Conservation (phyloP, 2,113 vertebrate genomes). For the Aspidoscelis tigris region DNA sequence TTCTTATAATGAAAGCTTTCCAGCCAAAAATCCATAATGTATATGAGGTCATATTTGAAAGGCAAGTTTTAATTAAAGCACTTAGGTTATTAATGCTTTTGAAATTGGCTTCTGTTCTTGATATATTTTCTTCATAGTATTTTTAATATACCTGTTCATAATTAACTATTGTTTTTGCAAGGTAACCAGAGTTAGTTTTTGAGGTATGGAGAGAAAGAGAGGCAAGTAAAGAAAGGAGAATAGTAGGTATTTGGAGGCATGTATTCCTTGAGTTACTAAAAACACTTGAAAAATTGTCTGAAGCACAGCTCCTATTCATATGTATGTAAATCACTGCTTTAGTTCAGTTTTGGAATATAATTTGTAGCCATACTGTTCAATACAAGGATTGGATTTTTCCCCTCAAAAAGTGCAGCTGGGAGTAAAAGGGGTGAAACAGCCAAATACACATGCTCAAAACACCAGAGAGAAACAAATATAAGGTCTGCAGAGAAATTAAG, state of each 20-base stretch:
- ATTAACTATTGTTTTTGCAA: neutral
- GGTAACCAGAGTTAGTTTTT: slow-evolving; percentile 32
- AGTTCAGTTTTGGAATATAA: neutral
- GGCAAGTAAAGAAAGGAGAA: neutral
- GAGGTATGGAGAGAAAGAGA: slow-evolving; percentile 30
- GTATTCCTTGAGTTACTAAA: slow-evolving; percentile 6
- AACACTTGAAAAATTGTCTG: slow-evolving; percentile 18
- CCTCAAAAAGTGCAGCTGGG: neutral
- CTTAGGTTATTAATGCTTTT: slow-evolving; percentile 53
- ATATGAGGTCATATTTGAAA: slow-evolving; percentile 45
- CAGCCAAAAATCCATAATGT: slow-evolving; percentile 45
- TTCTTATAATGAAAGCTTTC: slow-evolving; percentile 28
- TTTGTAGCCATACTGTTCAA: neutral
- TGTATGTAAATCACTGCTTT: neutral
- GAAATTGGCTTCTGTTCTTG: slow-evolving; percentile 33
- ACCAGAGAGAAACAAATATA: neutral
- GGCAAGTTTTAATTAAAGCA: slow-evolving; percentile 51
- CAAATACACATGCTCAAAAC: neutral
- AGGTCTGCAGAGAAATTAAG: neutral
- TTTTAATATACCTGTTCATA: slow-evolving; percentile 49
- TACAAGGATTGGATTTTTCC: neutral
- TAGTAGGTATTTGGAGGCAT: slow-evolving; percentile 16
- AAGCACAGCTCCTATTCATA: neutral
- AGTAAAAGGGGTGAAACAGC: slow-evolving; percentile 25
- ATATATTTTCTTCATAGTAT: slow-evolving; percentile 45